These are phyloP conservation scores for Herminia tarsipennalis DNA, from an alignment of 2,888 invertebrate genomes.

Conservation along the genomic window DNA sequence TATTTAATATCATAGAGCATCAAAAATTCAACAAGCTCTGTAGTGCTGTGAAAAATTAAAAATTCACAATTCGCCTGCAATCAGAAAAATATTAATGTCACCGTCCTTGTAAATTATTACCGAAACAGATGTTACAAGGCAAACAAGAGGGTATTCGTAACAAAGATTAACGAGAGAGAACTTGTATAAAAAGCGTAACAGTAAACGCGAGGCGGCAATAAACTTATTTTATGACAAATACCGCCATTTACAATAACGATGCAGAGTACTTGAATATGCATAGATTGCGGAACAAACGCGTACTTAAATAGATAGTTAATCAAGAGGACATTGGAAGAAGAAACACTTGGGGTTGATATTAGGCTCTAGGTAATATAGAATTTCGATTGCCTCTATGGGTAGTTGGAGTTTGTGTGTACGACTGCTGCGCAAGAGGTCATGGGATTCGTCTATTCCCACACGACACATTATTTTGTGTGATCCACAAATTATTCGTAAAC, in stretches of 20 bases:
- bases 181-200: constrained; percentile 54
- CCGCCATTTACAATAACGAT: constrained; percentile 38
- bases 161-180: constrained; percentile 68
- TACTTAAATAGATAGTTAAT: constrained; percentile 33
- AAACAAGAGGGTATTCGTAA: constrained; percentile 63
- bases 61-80: constrained; percentile 41
- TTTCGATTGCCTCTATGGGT: too few relatives aligned
- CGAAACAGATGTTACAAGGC: constrained; percentile 69
- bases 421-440: too few relatives aligned
- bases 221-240: constrained; percentile 50
- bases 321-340: constrained; percentile 21
- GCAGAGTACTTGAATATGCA: constrained; percentile 34
- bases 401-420: too few relatives aligned
- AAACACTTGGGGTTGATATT: too few relatives aligned
- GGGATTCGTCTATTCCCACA: too few relatives aligned
- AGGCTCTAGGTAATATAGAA: too few relatives aligned
- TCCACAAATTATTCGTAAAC: too few relatives aligned
- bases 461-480: too few relatives aligned
- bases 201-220: constrained; percentile 48
- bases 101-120: constrained; percentile 70
- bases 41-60: constrained; percentile 28
- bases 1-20: not conserved
- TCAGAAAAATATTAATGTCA: constrained; percentile 58
- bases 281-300: constrained; percentile 29
- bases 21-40: not conserved